A percentile compares a stretch with the other conserved stretches of the same genome.
Evolutionary conservation across 2,888 invertebrate genomes (phyloP).

Genomic region (Drosophila pegasa): DNA sequence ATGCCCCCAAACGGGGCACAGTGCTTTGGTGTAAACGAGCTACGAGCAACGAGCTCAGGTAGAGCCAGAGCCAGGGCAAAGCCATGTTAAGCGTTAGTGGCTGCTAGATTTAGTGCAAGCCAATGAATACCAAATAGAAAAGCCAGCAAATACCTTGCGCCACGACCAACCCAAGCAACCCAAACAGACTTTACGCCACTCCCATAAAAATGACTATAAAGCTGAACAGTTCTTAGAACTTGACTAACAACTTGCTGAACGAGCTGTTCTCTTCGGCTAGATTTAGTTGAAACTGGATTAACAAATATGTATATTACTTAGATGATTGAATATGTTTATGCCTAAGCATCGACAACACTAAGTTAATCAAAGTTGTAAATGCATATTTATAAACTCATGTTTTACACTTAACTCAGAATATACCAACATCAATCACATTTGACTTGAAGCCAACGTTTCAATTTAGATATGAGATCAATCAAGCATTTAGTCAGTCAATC

Average conservation of each 20-base stretch:
- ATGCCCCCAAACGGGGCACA: constrained; percentile 12
- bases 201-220: constrained; percentile 3
- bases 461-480: not conserved
- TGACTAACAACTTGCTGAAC: not conserved
- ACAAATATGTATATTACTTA: not conserved
- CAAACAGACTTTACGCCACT: constrained; percentile 8
- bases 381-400: not conserved
- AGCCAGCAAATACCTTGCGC: constrained; percentile 17
- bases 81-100: constrained; percentile 41
- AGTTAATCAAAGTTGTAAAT: not conserved
- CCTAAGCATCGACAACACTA: not conserved
- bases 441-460: not conserved
- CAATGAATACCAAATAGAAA: constrained; percentile 66
- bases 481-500: no score
- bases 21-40: constrained; percentile 22
- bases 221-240: constrained; percentile 1
- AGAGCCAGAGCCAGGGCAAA: constrained; percentile 13
- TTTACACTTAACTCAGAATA: not conserved
- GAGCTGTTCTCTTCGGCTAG: not conserved
- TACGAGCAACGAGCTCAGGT: constrained; percentile 7
- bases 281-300: not conserved
- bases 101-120: constrained; percentile 42
- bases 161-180: constrained; percentile 3
- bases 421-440: not conserved
- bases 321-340: no score